These are phyloP conservation scores for Mycalesis mineus DNA, from an alignment of 2,888 invertebrate genomes.

Conservation along the genomic window DNA sequence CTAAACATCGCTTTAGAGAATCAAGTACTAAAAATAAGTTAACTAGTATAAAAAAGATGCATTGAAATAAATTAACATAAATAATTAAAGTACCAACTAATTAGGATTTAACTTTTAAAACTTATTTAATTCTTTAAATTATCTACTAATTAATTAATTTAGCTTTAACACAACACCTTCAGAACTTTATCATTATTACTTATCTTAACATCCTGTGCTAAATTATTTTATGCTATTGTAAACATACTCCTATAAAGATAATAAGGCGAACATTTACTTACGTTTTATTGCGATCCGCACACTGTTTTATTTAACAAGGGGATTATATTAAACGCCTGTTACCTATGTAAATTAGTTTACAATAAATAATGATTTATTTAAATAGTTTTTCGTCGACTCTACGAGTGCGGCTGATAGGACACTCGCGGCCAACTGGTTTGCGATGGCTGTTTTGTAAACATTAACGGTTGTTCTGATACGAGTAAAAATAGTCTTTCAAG, in stretches of 20 bases:
- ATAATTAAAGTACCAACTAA: too few species aligned
- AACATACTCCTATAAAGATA: not conserved
- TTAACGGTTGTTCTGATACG: constrained; percentile 55
- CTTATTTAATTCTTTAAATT: too few species aligned
- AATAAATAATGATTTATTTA: not conserved
- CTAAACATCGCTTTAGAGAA: too few species aligned
- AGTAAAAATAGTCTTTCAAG: constrained; percentile 54
- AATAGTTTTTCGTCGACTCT: not conserved
- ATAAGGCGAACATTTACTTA: constrained; percentile 6
- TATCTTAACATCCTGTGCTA: not conserved
- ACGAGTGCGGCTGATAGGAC: constrained; percentile 30
- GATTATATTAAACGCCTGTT: not conserved
- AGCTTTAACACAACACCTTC: too few species aligned
- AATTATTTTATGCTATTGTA: not conserved
- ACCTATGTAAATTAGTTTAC: not conserved
- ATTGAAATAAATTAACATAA: too few species aligned
- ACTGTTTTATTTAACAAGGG: not conserved
- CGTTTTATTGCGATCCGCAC: constrained; percentile 5
- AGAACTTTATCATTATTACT: not conserved
- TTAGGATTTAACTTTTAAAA: too few species aligned
- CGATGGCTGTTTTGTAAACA: constrained; percentile 35
- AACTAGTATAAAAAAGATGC: too few species aligned
- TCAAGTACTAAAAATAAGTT: too few species aligned
- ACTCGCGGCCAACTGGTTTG: constrained; percentile 30
- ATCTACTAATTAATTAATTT: too few species aligned